These are phyloP conservation scores for Amorpha juglandis DNA, from an alignment of 2,888 invertebrate species.

Conservation along the genomic window DNA sequence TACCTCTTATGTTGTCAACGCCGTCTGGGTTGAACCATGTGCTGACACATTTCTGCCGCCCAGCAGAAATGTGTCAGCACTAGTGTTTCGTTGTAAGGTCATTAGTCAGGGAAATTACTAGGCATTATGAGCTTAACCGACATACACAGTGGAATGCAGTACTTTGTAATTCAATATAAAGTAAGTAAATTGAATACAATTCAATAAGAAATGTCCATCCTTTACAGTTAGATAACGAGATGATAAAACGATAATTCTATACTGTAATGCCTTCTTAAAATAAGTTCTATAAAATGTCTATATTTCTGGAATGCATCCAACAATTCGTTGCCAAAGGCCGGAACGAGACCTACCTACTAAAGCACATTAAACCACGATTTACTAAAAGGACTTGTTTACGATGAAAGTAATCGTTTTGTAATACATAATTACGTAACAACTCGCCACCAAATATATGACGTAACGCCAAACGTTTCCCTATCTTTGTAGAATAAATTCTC, in stretches of 20 bases:
- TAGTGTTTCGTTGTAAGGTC: no score
- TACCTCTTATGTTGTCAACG: no score
- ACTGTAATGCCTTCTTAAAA: neutral
- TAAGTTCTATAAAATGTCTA: slow-evolving; percentile 34
- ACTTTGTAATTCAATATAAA: no score
- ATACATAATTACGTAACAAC: slow-evolving; percentile 29
- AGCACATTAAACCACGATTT: slow-evolving; percentile 12
- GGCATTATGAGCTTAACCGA: no score
- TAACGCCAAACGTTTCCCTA: slow-evolving; percentile 30
- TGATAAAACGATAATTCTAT: slow-evolving; percentile 5
- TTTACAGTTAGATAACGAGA: neutral
- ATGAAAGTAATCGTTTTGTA: slow-evolving; percentile 27
- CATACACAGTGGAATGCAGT: no score
- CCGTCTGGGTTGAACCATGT: no score
- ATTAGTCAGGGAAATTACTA: no score
- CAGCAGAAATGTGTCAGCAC: no score
- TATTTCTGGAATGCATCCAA: slow-evolving; percentile 47
- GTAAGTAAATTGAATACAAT: no score
- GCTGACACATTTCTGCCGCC: no score
- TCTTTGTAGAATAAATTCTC: slow-evolving; percentile 24
- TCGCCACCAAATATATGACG: slow-evolving; percentile 27
- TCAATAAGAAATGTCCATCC: no score
- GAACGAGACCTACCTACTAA: slow-evolving; percentile 18
- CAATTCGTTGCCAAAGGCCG: slow-evolving; percentile 41
- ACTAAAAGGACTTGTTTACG: slow-evolving; percentile 31